A percentile compares a stretch with the other conserved stretches of the same genome.
phyloP scores from a whole-genome alignment of 1,140 invertebrate genomes.

The Nasonia giraulti region DNA sequence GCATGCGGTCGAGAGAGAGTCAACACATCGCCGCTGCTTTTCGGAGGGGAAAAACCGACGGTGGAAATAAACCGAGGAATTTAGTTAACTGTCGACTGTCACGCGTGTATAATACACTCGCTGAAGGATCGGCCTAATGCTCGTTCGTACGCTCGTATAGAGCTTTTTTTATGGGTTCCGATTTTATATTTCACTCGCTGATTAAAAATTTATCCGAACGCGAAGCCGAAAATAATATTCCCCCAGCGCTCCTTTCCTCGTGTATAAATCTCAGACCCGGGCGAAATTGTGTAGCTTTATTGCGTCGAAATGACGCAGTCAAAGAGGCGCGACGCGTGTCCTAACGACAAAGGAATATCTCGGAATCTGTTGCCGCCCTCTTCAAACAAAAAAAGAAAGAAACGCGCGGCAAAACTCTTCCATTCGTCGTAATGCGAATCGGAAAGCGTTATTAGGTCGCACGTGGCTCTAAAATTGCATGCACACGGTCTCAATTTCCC shows the following conservation, averaged over 20 bases:
- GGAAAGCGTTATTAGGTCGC: slow-evolving; percentile 58
- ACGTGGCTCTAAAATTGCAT: slow-evolving; percentile 26
- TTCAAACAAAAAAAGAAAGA: not conserved
- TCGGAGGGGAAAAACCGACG: no score
- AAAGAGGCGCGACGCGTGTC: not conserved
- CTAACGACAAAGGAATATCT: slow-evolving; percentile 31
- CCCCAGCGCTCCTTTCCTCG: not conserved
- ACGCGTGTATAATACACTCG: not conserved
- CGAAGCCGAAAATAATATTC: no score
- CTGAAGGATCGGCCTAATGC: not conserved
- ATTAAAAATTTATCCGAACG: no score
- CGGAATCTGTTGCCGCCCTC: not conserved
- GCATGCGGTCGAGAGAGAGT: no score
- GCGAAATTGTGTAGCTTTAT: not conserved
- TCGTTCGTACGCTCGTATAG: not conserved
- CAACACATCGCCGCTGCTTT: not conserved
- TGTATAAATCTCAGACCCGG: not conserved
- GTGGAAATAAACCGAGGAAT: no score
- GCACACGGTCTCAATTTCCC: slow-evolving; percentile 63
- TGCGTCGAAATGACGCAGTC: not conserved
- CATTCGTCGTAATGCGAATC: slow-evolving; percentile 61
- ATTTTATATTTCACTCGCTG: no score
- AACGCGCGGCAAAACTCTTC: slow-evolving; percentile 55
- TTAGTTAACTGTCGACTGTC: not conserved
- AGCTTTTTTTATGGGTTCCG: no score